Base-by-base conservation (phyloP, 2,113 vertebrate species). In the Amia ocellicauda region DNA sequence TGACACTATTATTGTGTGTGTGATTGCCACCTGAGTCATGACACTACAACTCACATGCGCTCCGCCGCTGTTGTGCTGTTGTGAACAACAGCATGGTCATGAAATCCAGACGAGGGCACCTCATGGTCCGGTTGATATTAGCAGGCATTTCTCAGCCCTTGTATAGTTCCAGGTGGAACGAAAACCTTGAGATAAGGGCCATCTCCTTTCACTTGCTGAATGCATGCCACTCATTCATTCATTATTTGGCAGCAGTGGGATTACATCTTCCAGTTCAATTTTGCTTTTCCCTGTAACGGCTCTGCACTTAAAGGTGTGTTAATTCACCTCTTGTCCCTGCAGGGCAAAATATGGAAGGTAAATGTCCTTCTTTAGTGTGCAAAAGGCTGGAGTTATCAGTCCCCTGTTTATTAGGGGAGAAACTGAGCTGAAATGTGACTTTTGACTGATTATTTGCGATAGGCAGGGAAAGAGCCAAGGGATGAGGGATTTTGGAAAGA, bases 181-280 rank as follows among this genome's bases (percentile, higher is more conserved):
- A 10, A n/a, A 55, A 55, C 52, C 26, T 55, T 24, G 52, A 55
- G 16, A 17, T 23, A 13, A 16, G 52, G 3, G 16, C 28, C 52
- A 4, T 24, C 31, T 58, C 36, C 17, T 60, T 23, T 24, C 22
- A n/a, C 17, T 20, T 3, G 17, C 29, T 58, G 16, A 5, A 10
- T n/a, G 23, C 23, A 8, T 42, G 31, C 31, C 7, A 41, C 17
- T 7, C 57, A 59, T 23, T 41, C n/a, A 27, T 47, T n/a, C 24
- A 60, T 47, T 47, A 43, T 60, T 47, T 47, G 13, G 10, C 24
- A 47, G 41, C 22, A 27, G 58, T 47, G 40, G 43, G 41, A n/a
- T 47, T 26, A 47, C n/a, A 47, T 47, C 43, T 45, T 47, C 41
- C 14, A 47, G 41, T 43, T 60, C 41, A 60, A 26, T 47, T 45